Conservation (phyloP, 1,140 invertebrate species). For the Procambarus virginalis region DNA sequence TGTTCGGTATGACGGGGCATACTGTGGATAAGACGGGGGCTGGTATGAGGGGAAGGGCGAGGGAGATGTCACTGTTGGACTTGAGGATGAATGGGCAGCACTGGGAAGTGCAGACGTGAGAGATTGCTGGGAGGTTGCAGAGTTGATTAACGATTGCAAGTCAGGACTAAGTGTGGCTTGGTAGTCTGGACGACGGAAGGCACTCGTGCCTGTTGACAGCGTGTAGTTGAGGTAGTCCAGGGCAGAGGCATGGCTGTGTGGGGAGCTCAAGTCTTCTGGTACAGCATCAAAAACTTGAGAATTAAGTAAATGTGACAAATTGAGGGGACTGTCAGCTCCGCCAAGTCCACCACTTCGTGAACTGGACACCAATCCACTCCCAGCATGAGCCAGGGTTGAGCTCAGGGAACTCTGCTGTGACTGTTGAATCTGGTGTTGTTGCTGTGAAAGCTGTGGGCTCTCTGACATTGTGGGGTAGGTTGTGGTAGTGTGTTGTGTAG, state of each 20-base stretch:
- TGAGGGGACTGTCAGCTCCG: constrained; percentile 16
- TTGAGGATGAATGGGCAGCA: constrained; percentile 24
- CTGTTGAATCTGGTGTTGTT: constrained; percentile 36
- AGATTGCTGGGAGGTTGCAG: constrained; percentile 7
- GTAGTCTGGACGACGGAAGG: constrained; percentile 54
- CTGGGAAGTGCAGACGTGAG: constrained; percentile 8
- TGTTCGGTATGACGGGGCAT: constrained; percentile 23
- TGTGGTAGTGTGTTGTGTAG: not conserved
- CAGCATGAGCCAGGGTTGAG: constrained; percentile 20
- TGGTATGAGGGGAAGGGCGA: constrained; percentile 33
- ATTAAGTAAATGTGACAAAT: constrained; percentile 22
- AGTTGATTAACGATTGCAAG: constrained; percentile 36
- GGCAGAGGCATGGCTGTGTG: constrained; percentile 42
- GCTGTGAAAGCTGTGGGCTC: constrained; percentile 30
- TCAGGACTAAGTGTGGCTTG: constrained; percentile 31
- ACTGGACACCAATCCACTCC: constrained; percentile 8
- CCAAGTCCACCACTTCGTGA: not conserved
- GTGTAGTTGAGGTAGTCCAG: constrained; percentile 61
- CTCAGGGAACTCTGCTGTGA: constrained; percentile 36
- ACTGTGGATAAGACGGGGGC: constrained; percentile 32
- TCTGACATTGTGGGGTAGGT: constrained; percentile 6
- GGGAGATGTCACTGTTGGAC: not conserved
- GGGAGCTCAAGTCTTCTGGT: constrained; percentile 27
- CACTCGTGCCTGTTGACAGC: constrained; percentile 22
- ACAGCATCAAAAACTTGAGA: constrained; percentile 27